phyloP scores from a whole-genome alignment of 2,113 vertebrate genomes.

The Dissostichus mawsoni region DNA sequence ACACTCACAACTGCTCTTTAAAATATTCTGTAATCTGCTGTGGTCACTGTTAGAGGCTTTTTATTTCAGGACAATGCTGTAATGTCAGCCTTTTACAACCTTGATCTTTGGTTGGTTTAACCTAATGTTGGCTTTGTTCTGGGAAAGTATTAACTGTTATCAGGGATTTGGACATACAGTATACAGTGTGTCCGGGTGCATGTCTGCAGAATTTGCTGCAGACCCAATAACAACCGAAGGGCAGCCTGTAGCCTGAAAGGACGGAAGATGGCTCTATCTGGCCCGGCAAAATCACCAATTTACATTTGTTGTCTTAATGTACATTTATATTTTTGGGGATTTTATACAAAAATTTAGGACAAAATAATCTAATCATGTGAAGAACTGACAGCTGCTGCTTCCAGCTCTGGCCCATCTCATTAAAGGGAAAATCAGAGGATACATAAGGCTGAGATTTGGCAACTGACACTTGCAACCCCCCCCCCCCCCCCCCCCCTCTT shows the following conservation, averaged over 20 bases:
- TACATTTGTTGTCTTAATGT: no score
- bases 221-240: neutral
- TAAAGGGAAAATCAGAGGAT: slow-evolving; percentile 21
- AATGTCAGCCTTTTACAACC: neutral
- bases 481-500: neutral
- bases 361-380: neutral
- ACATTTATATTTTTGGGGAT: neutral
- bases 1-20: neutral
- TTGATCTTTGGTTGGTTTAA: neutral
- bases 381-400: neutral
- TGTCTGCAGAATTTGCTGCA: neutral
- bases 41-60: neutral
- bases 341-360: neutral
- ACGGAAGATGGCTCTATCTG: neutral
- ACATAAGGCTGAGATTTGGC: neutral
- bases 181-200: neutral
- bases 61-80: no score
- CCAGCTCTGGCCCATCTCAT: slow-evolving; percentile 3
- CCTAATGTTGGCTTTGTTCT: neutral
- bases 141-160: neutral
- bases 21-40: neutral
- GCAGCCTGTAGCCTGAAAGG: neutral
- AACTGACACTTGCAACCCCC: slow-evolving; percentile 3
- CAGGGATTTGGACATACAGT: neutral
- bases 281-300: no score